Evolutionary conservation across 1,140 invertebrate species (phyloP).

Genomic region (Drosophila kohkoa): DNA sequence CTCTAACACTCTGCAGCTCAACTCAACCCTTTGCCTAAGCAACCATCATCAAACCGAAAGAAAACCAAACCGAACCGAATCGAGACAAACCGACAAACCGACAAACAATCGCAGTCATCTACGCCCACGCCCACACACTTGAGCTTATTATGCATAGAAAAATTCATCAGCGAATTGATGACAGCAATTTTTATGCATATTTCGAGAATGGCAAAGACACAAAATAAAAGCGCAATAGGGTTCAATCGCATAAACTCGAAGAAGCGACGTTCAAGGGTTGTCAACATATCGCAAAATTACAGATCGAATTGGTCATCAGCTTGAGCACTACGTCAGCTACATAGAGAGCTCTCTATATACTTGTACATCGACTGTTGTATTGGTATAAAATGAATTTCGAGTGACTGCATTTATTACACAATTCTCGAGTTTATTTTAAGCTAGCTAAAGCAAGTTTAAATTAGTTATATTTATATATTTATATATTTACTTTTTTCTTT

Average conservation of each 20-base stretch:
- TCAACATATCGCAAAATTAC: neutral
- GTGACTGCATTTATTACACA: too few relatives aligned
- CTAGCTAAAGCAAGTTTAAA: too few relatives aligned
- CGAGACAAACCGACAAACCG: neutral
- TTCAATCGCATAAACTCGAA: neutral
- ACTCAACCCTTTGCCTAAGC: slow-evolving; percentile 4
- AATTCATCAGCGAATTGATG: slow-evolving; percentile 69
- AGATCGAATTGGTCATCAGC: neutral
- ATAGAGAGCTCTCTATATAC: too few relatives aligned
- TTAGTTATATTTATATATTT: too few relatives aligned
- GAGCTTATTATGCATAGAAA: slow-evolving; percentile 52
- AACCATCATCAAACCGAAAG: too few relatives aligned
- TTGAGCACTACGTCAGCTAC: too few relatives aligned
- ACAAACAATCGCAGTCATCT: slow-evolving; percentile 3
- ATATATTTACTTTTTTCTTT: too few relatives aligned
- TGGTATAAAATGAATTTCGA: too few relatives aligned
- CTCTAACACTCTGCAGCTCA: neutral
- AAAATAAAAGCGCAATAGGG: slow-evolving; percentile 11
- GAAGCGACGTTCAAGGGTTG: neutral
- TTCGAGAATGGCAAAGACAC: neutral
- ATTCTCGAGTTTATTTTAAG: too few relatives aligned
- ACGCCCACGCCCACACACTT: neutral
- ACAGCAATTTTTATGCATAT: slow-evolving; percentile 33
- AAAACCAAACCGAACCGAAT: too few relatives aligned
- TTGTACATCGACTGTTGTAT: too few relatives aligned